These are phyloP conservation scores for Chalcosyrphus nemorum DNA, from an alignment of 2,888 invertebrate genomes.

Conservation along the genomic window DNA sequence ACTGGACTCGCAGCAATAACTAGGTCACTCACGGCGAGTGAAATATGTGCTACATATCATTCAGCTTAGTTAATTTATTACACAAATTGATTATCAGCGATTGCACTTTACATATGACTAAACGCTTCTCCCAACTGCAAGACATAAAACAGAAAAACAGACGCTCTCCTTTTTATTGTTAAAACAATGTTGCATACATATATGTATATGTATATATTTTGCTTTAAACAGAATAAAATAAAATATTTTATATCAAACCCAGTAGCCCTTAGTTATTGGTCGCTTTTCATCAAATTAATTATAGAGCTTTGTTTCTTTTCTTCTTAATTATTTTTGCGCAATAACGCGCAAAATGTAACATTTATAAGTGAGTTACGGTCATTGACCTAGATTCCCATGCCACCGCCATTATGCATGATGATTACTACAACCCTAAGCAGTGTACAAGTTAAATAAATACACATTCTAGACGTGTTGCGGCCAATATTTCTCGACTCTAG, in stretches of 20 bases:
- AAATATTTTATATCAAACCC: too few relatives aligned
- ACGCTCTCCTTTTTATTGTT: not conserved
- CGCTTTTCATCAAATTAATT: too few relatives aligned
- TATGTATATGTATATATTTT: not conserved
- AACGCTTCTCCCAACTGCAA: not conserved
- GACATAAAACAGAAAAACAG: not conserved
- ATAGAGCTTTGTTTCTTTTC: not conserved
- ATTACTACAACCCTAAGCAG: too few relatives aligned
- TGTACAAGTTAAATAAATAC: not conserved
- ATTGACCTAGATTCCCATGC: slow-evolving; percentile 78
- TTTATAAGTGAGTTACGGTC: slow-evolving; percentile 76
- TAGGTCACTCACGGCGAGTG: not conserved
- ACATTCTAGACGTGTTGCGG: slow-evolving; percentile 33
- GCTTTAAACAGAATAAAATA: too few relatives aligned
- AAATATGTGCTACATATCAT: too few relatives aligned
- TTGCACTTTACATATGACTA: slow-evolving; percentile 31
- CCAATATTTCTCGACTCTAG: too few relatives aligned
- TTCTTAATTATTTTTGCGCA: slow-evolving; percentile 61
- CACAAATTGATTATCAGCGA: not conserved
- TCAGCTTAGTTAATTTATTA: slow-evolving; percentile 18
- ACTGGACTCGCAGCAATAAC: slow-evolving; percentile 21
- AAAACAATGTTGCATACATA: too few relatives aligned
- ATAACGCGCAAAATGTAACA: slow-evolving; percentile 67
- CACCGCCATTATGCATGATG: too few relatives aligned
- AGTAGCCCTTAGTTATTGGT: too few relatives aligned